Conservation (phyloP, 2,113 vertebrate genomes). For the Syrrhaptes paradoxus region DNA sequence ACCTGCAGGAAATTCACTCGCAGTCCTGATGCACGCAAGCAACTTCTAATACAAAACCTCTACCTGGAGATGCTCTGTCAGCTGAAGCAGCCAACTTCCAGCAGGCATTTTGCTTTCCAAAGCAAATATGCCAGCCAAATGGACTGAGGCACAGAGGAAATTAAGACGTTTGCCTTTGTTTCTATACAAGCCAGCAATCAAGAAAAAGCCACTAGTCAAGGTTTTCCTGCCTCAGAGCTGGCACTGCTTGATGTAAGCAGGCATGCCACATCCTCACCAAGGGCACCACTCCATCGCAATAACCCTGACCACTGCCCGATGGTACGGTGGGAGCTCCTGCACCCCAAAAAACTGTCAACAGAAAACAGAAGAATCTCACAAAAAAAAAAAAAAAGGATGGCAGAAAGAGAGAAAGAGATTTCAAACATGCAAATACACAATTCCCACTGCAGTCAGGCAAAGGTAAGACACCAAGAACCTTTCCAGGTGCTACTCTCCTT, state of each 20-base stretch:
- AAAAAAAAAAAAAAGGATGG: not conserved
- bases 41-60: not conserved
- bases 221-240: not conserved
- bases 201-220: not conserved
- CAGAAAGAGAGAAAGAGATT: not conserved
- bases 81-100: not conserved
- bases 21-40: not conserved
- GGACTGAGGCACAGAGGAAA: not conserved
- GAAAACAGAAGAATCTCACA: not conserved
- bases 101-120: not conserved
- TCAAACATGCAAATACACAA: not conserved
- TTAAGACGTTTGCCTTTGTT: not conserved
- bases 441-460: not conserved
- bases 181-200: not conserved
- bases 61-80: not conserved
- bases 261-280: not conserved
- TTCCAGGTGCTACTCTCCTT: not conserved
- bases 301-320: fast-evolving
- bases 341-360: not conserved
- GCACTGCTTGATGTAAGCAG: not conserved
- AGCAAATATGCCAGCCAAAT: not conserved
- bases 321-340: not conserved
- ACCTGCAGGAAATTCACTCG: not conserved
- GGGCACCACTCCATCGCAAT: not conserved
- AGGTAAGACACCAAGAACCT: not conserved